Base-by-base conservation (phyloP, 2,113 vertebrate species). In the Emydura subglobosa region DNA sequence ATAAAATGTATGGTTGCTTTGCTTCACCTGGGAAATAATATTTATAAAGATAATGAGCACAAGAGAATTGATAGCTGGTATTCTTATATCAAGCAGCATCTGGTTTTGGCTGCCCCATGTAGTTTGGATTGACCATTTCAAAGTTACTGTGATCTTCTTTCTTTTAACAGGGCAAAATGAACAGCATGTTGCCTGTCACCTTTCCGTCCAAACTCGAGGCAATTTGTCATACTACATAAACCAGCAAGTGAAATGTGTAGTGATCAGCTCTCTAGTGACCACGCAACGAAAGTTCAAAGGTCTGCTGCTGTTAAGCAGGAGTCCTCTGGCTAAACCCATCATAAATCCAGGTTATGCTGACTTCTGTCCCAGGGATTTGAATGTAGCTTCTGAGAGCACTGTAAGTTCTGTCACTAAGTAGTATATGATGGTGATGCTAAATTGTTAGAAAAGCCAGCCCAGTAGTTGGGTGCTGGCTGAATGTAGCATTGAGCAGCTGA, bases 231-330 rank as follows among this genome's bases (percentile, higher is more conserved):
- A 96, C 14, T 96, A 95, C 21, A 55, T 98, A 83, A 97, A 96
- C 11, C 97, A 98, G 31, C 59, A 91, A 31, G 97, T 98, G 85
- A 97, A 84, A 47, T 99, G 99, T 51, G 51, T 98, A 79, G 97
- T 99, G 29, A 92, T 99, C 84, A 98, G 98, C 81, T 99, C 98
- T 72, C 88, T 99, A 91, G 96, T 99, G 74, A 99, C 98, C 42
- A 98, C 98, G 1, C 97, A 97, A 21, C 97, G 99, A 51, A 97
- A 94, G 4, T 98, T 99, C 95, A 98, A 96, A 95, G 99, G 97
- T 5, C 95, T 99, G 2, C 97, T 98, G 25, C 85, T 98, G 12
- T 81, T 99, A 92, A 97, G 80, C 79, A 98, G 97, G 82, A 98
- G 96, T 92, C 97, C 97, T 6, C 97, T 99, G 94, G 85, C 89